Evolutionary conservation across 2,888 invertebrate species (phyloP), one percentile per base, ranked within the genome.

Genomic region (Sarcophaga rosellei): DNA sequence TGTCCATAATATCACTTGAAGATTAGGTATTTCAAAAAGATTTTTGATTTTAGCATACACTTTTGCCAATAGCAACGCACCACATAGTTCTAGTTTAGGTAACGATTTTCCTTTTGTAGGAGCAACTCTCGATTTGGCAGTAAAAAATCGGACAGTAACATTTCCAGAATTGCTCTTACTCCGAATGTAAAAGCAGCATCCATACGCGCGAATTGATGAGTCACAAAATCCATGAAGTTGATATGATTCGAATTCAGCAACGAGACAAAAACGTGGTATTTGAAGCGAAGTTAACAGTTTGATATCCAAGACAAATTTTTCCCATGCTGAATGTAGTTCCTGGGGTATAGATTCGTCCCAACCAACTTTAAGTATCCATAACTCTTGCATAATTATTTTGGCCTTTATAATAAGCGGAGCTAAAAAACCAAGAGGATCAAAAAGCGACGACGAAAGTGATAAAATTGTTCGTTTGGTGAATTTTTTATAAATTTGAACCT

Each of bases 141-240:
- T n/a, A n/a, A n/a, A n/a, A n/a, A n/a, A 47, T 5, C 25, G 15
- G 2, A 65, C 61, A 2, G 63, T 4, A 35, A 63, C 53, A 3
- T 73, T 45, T 5, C 72, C 63, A 8, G 20, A 44, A 15, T 0
- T 11, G 21, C 66, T 59, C 65, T 61, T 23, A 12, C 25, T 44
- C n/a, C 77, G 81, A 11, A 80, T 5, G 25, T 83, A 73, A 8
- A 77, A 10, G 62, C 77, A 68, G 68, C 81, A 81, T 1, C 78
- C 78, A 82, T 75, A 82, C 2, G 78, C 78, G 1, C 76, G 59
- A 23, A 74, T 76, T 17, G 53, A 78, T 6, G 75, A n/a, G 53
- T 87, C 87, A 12, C 80, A 79, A 62, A 87, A 83, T 8, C 83
- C 86, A 65, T 86, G 81, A 21, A 86, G 5, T 21, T 84, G 83